Base-by-base conservation (phyloP, 2,797 vertebrate genomes). In the Rhinophrynus dorsalis region DNA sequence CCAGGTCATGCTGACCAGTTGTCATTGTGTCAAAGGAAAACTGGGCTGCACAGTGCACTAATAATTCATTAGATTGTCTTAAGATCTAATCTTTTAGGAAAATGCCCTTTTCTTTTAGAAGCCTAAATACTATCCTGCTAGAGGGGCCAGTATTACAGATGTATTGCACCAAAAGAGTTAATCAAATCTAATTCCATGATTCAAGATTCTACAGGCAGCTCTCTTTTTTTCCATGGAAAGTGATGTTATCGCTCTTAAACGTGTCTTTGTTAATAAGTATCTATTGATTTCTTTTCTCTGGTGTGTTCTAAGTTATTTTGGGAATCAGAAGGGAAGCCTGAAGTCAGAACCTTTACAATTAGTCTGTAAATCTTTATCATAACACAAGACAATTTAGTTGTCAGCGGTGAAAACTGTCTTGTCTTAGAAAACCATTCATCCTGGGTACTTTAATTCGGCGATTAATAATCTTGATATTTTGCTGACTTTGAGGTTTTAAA, bases 321-420 rank as follows among this genome's bases (percentile, higher is more conserved):
- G 77, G 56, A 66, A 30, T 56, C 18, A 11, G 63, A 35, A 56
- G 44, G 51, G 63, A 52, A 48, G 57, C 59, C 50, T 56, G 45
- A 42, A 72, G 26, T 27, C 69, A 75, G 62, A 62, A 75, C 67
- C 44, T 75, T 5, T 13, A 13, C 52, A 74, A 74, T 2, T 3
- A 11, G 68, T 68, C 75, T 32, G 56, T 80, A 81, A 64, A 76
- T 81, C 79, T 75, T 75, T 68, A 81, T 81, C 78, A 75, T 57
- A 52, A 44, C 65, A 6, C 6, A 24, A n/a, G 27, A 54, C 38
- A 37, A 24, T 62, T 70, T 62, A 54, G 15, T 44, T 6, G 21
- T 44, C 33, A 17, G 23, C 23, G 11, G 21, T 21, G 37, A 5
- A 55, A 42, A 4, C 37, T 15, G 17, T 23, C 9, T 29, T 38